Evolutionary conservation across 2,113 vertebrate genomes (phyloP).

Genomic region (Equus quagga): DNA sequence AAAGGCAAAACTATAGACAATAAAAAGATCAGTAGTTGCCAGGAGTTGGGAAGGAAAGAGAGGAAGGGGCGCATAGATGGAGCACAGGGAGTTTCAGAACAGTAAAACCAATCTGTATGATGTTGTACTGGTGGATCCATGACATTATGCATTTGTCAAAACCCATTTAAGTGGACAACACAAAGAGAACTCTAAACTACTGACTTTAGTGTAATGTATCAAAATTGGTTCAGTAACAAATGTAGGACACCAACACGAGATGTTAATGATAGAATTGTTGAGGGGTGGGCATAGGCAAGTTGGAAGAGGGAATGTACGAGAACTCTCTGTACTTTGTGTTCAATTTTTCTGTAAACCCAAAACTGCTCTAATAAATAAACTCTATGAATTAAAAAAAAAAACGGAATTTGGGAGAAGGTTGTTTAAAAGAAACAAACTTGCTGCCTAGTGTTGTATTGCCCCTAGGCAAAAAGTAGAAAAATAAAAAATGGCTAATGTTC

Average conservation of each 20-base stretch:
- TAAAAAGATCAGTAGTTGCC: neutral
- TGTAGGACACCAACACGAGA: neutral
- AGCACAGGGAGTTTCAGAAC: neutral
- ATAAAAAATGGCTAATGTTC: constrained; percentile 9
- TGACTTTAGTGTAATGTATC: neutral
- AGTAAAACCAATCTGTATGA: neutral
- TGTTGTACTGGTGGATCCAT: neutral
- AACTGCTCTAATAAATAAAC: constrained; percentile 7
- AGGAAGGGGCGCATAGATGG: neutral
- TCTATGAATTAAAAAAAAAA: neutral
- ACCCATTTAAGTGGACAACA: neutral
- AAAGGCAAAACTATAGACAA: neutral
- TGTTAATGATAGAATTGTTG: neutral
- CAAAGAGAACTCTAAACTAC: neutral
- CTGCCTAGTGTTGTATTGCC: neutral
- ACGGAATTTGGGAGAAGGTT: neutral
- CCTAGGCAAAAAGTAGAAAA: constrained; percentile 52
- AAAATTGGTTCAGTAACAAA: neutral
- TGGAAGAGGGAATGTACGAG: neutral
- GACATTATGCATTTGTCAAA: neutral
- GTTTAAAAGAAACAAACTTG: constrained; percentile 26
- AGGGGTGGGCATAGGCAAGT: no score
- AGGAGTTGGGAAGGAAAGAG: neutral
- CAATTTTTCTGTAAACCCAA: neutral
- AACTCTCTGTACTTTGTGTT: neutral